Evolutionary conservation across 2,888 invertebrate species (phyloP), one percentile per base, ranked within the genome.

Genomic region (Apoderus coryli): DNA sequence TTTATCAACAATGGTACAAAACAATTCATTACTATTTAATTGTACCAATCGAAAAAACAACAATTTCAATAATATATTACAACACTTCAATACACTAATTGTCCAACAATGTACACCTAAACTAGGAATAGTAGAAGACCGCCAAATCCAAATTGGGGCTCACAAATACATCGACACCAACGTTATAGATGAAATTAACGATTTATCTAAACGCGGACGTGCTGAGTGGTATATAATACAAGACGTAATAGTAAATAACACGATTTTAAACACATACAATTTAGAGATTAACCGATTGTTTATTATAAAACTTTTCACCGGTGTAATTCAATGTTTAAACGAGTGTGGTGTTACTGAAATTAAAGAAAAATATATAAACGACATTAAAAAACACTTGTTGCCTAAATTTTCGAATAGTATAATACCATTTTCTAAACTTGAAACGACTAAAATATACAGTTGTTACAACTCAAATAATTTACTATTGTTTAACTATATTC

Each of bases 211-310:
- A 9, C 31, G 43, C 27, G 32, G 44, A 7, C 37, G 46, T 27
- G 45, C 45, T 30, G 40, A 47, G 34, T 54, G 54, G 51, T 43
- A 35, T 34, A 39, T 42, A 25, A 27, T 49, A 5, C 55, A 56
- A 42, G 44, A 44, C 33, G 37, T 47, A 9, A 38, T 50, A 12
- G 36, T 53, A 14, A 38, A 42, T 15, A 44, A 49, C 24, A 31
- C 38, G 22, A 22, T 39, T 16, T 25, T 39, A 4, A 35, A 35
- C 22, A 37, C n/a, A n/a, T n/a, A 43, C 9, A 40, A 46, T 14
- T 16, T 46, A 3, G 15, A 29, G 10, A 30, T 38, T 13, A 31
- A 42, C 15, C 38, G 51, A 33, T 35, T 44, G 28, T 38, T 47
- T 28, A 41, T 53, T 14, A 46, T 45, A 26, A 25, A 37, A 14